Evolutionary conservation across 37 sponge, comb jelly and placozoan species (phyloP), one percentile per base, ranked within the genome.

Genomic region (Oscarella lobularis): DNA sequence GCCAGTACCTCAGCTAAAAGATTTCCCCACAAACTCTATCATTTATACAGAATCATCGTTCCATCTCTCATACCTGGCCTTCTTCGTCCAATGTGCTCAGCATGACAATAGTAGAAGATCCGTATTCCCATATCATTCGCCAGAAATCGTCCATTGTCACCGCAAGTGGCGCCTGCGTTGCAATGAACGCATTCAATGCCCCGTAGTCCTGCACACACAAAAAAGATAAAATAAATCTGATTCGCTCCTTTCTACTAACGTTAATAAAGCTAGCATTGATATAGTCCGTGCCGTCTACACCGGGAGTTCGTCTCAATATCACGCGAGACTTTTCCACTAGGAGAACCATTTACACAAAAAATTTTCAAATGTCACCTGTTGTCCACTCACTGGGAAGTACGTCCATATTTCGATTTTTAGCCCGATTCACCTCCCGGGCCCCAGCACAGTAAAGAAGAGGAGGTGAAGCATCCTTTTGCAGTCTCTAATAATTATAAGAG

Each of bases 51-150:
- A n/a, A n/a, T n/a, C n/a, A n/a, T n/a, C n/a, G n/a, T n/a, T n/a
- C n/a, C n/a, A n/a, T n/a, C n/a, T n/a, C n/a, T 48, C 14, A 9
- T 48, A 48, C 60, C 60, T 48, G 60, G 9, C 60, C 60, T 48
- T 48, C 60, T 48, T 48, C 60, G 9, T 48, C 60, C 20, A 48
- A 48, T 27, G 60, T 48, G 20, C 60, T 48, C 20, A 48, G 60
- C 60, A 48, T 48, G 60, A 48, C 60, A 48, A 48, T 48, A 27
- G 60, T 48, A 48, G 60, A 48, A 9, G 60, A 48, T 48, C 60
- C 60, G 60, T 48, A 20, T 20, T 48, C 60, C 60, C 60, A 48
- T 27, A 48, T 20, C 60, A 48, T 48, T 20, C 60, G 9, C 60
- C 60, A 48, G 20, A 48, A 48, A 20, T 48, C 60, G 20, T 48